These are phyloP conservation scores for Leucophenga varia DNA, from an alignment of 1,140 invertebrate species.

Conservation along the genomic window DNA sequence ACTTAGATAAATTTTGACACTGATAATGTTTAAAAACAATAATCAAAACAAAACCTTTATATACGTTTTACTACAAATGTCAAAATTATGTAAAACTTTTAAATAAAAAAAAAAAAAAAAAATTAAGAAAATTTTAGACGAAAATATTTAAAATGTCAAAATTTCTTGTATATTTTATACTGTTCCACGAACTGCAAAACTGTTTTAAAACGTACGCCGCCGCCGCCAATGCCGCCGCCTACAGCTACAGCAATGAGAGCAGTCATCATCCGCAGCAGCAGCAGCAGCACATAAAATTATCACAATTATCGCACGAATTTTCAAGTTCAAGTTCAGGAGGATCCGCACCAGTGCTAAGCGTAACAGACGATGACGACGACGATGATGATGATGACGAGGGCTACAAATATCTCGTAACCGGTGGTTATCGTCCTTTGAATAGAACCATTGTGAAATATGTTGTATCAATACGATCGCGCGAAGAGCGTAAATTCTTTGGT, in stretches of 20 bases:
- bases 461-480: slow-evolving; percentile 10
- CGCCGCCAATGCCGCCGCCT: too few relatives aligned
- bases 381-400: slow-evolving; percentile 1
- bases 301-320: not conserved
- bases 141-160: slow-evolving; percentile 24
- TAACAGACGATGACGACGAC: not conserved
- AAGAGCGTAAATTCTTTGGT: slow-evolving; percentile 16
- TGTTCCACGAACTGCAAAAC: slow-evolving; percentile 1
- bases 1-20: too few relatives aligned
- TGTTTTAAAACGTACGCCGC: not conserved
- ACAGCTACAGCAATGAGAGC: not conserved
- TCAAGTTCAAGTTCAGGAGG: not conserved
- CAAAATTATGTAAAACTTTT: too few relatives aligned
- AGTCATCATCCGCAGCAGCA: not conserved
- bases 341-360: too few relatives aligned
- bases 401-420: slow-evolving; percentile 29
- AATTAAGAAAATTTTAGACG: too few relatives aligned
- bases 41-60: too few relatives aligned
- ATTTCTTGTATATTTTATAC: slow-evolving; percentile 20
- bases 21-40: too few relatives aligned
- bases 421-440: slow-evolving; percentile 23
- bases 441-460: slow-evolving; percentile 21
- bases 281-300: not conserved
- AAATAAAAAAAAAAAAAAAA: not conserved
- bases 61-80: too few relatives aligned